These are phyloP conservation scores for Theretra japonica DNA, from an alignment of 2,888 invertebrate genomes.

Conservation along the genomic window DNA sequence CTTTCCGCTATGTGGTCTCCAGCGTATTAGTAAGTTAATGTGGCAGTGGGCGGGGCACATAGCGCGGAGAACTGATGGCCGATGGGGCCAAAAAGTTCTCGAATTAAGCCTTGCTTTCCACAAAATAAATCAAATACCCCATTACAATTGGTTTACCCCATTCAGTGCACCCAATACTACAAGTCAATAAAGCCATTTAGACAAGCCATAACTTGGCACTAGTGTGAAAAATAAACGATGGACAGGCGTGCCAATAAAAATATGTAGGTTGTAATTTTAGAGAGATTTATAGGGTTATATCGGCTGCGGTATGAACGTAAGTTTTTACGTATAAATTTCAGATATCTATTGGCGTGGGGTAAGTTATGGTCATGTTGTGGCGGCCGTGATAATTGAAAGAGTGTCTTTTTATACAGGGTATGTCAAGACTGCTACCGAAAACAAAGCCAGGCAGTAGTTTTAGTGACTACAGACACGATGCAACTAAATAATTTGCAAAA, in stretches of 20 bases:
- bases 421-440: too few species aligned
- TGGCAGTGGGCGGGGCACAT: too few species aligned
- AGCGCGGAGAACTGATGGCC: too few species aligned
- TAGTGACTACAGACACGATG: too few species aligned
- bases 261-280: constrained; percentile 29
- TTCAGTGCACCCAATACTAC: constrained; percentile 2
- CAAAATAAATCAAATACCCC: neutral
- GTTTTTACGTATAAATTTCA: neutral
- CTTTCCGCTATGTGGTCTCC: too few species aligned
- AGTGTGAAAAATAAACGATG: constrained; percentile 23
- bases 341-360: neutral
- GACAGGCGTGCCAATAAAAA: constrained; percentile 31
- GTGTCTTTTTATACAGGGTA: too few species aligned
- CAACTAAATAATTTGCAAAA: too few species aligned
- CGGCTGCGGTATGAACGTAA: neutral
- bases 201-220: constrained; percentile 29
- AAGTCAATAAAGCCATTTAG: constrained; percentile 17
- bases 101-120: neutral
- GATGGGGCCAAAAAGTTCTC: too few species aligned
- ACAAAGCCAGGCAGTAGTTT: too few species aligned
- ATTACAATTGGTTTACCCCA: neutral
- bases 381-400: too few species aligned
- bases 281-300: constrained; percentile 25
- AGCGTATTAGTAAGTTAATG: too few species aligned
- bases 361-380: neutral